These are phyloP conservation scores for Heterocephalus glaber DNA, from an alignment of 2,113 vertebrate species.

Conservation along the genomic window DNA sequence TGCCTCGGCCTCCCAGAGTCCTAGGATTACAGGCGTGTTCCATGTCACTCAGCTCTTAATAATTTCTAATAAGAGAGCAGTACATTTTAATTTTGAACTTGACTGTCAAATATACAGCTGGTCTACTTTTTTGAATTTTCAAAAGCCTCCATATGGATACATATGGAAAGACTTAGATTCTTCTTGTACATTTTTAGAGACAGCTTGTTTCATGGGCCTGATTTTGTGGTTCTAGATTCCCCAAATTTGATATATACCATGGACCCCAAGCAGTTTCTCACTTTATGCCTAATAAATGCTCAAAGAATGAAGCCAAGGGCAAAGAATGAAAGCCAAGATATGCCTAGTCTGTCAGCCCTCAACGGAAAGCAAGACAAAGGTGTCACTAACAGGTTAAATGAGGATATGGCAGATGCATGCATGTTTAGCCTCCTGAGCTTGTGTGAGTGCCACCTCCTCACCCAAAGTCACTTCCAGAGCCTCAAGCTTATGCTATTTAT, in stretches of 20 bases:
- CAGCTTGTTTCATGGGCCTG: neutral
- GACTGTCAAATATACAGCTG: neutral
- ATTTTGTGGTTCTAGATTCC: neutral
- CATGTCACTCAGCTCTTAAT: neutral
- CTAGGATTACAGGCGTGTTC: neutral
- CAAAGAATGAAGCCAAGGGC: neutral
- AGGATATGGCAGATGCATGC: too few species aligned
- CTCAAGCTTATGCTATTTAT: neutral
- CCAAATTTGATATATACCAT: neutral
- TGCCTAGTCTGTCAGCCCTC: neutral
- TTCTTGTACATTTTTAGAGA: neutral
- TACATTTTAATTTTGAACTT: neutral
- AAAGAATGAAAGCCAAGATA: neutral
- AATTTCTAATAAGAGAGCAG: neutral
- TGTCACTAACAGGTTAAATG: neutral
- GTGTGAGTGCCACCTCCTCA: neutral
- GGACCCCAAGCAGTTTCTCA: neutral
- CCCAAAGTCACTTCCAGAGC: neutral
- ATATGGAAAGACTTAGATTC: neutral
- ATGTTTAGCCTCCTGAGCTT: neutral
- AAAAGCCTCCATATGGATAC: neutral
- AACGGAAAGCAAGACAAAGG: neutral
- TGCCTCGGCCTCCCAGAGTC: neutral
- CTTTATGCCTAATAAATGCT: neutral
- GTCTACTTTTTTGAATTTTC: neutral